Evolutionary conservation across 1,140 invertebrate genomes (phyloP).

Genomic region (Bombus pascuorum): DNA sequence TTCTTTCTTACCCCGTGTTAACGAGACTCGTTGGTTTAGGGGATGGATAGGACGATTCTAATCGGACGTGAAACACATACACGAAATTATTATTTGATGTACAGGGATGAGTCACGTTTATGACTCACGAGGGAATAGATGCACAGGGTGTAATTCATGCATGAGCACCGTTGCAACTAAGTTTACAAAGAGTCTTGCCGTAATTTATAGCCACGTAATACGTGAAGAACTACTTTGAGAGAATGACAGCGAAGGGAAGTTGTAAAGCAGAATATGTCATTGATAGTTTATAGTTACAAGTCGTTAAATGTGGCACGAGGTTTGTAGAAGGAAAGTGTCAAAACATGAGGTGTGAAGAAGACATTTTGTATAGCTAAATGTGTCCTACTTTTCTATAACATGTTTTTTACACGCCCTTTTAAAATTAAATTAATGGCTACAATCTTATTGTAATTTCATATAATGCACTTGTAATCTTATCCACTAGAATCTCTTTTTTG

Average conservation of each 20-base stretch:
- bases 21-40: background rate
- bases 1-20: background rate
- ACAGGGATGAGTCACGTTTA: conserved; percentile 11
- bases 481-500: no score
- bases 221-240: background rate
- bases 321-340: background rate
- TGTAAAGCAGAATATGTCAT: background rate
- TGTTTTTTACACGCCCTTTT: no score
- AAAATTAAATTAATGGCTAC: no score
- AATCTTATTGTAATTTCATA: no score
- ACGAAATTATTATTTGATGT: conserved; percentile 32
- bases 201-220: conserved; percentile 16
- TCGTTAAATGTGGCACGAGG: background rate
- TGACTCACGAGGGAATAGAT: conserved; percentile 30
- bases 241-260: background rate
- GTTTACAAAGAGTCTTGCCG: background rate
- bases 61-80: background rate
- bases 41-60: background rate
- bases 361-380: no score
- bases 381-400: no score
- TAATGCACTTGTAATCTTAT: no score
- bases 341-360: background rate
- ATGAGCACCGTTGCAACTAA: background rate
- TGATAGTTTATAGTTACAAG: background rate
- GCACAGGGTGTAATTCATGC: background rate